Percentiles rank a stretch among this genome's conserved stretches.
Conservation (phyloP, 2,797 vertebrate genomes). For the Apogon talboti region DNA sequence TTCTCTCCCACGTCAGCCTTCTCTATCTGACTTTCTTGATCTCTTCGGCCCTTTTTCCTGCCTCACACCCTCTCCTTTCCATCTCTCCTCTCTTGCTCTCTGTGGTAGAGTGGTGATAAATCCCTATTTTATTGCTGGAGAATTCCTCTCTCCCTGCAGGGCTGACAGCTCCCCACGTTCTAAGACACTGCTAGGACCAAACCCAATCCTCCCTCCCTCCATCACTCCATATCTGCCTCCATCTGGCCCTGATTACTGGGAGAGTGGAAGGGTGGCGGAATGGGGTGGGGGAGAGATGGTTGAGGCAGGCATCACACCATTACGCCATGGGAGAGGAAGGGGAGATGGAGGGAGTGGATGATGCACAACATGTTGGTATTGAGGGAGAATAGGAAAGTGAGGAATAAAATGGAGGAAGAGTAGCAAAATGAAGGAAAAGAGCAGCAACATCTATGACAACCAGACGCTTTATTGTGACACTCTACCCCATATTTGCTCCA, state of each 20-base stretch:
- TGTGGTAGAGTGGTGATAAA: slow-evolving; percentile 98
- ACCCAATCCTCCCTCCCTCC: slow-evolving; percentile 79
- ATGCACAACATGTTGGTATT: slow-evolving; percentile 57
- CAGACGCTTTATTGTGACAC: background rate
- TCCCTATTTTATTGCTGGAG: slow-evolving; percentile 98
- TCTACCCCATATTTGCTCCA: background rate
- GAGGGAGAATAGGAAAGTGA: slow-evolving; percentile 7
- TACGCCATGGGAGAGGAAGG: slow-evolving; percentile 81
- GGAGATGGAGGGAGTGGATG: slow-evolving; percentile 58
- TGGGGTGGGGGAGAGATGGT: slow-evolving; percentile 27
- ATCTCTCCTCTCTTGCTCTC: slow-evolving; percentile 82
- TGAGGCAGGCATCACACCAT: slow-evolving; percentile 79
- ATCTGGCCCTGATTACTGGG: slow-evolving; percentile 98
- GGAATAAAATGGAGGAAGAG: slow-evolving; percentile 9
- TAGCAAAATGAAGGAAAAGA: slow-evolving; percentile 1
- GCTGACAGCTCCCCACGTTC: slow-evolving; percentile 98
- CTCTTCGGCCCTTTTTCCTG: slow-evolving; percentile 57
- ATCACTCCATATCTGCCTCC: slow-evolving; percentile 87
- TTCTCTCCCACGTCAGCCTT: slow-evolving; percentile 47
- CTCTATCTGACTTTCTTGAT: slow-evolving; percentile 65
- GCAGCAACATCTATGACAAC: slow-evolving; percentile 20
- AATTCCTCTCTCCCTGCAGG: slow-evolving; percentile 97
- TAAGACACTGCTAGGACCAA: slow-evolving; percentile 92
- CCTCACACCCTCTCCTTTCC: slow-evolving; percentile 56
- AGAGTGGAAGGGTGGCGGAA: slow-evolving; percentile 66